Evolutionary conservation across 2,797 vertebrate genomes (phyloP).

Genomic region (Schizothorax lantsangensis): DNA sequence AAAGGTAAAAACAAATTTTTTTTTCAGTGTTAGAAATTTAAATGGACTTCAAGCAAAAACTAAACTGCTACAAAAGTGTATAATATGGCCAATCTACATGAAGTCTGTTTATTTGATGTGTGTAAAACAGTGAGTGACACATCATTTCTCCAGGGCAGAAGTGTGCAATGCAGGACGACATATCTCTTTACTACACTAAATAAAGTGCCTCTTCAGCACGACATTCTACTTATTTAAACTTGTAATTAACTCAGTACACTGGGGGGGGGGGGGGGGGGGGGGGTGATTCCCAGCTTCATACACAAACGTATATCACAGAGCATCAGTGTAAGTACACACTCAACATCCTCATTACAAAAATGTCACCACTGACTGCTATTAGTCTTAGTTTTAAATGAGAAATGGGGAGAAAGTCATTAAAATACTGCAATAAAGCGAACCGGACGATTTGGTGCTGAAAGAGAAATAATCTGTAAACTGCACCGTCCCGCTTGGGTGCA

Average conservation of each 20-base stretch:
- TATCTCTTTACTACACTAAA: slow-evolving; percentile 28
- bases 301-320: slow-evolving; percentile 34
- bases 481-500: slow-evolving; percentile 42
- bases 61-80: background rate
- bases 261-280: background rate
- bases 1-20: too few species aligned
- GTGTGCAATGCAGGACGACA: background rate
- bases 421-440: slow-evolving; percentile 38
- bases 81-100: background rate
- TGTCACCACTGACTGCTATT: slow-evolving; percentile 37
- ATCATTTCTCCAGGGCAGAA: slow-evolving; percentile 26
- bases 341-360: slow-evolving; percentile 38
- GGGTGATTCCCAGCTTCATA: background rate
- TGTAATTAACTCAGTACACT: slow-evolving; percentile 35
- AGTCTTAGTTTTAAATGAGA: slow-evolving; percentile 52
- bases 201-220: slow-evolving; percentile 42
- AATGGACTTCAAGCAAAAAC: background rate
- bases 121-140: background rate
- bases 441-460: slow-evolving; percentile 38
- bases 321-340: slow-evolving; percentile 12
- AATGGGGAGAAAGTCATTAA: slow-evolving; percentile 33
- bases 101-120: background rate
- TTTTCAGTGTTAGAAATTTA: background rate
- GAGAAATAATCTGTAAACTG: slow-evolving; percentile 50
- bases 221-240: slow-evolving; percentile 38